Conservation (phyloP, 2,113 vertebrate genomes). For the Micronisus gabar region DNA sequence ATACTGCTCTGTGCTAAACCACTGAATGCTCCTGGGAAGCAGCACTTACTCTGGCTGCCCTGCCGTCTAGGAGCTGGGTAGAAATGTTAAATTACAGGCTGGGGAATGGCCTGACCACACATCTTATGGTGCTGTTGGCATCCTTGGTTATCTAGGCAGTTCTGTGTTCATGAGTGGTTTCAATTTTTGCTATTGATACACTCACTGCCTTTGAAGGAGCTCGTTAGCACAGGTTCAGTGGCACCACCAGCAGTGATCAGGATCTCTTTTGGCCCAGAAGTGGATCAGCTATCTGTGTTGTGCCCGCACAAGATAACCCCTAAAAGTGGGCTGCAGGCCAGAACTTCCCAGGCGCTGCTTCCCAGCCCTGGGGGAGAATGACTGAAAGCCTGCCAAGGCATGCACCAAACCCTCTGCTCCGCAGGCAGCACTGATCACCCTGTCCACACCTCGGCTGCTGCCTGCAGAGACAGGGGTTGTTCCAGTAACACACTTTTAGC, state of each 20-base stretch:
- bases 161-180: background rate
- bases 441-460: background rate
- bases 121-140: background rate
- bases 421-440: background rate
- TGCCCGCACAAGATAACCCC: background rate
- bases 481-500: background rate
- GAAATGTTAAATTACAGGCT: background rate
- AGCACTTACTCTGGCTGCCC: background rate
- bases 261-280: background rate
- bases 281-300: background rate
- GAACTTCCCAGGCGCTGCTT: background rate
- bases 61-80: background rate
- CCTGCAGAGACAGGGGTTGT: background rate
- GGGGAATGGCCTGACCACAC: background rate
- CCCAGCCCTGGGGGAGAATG: background rate
- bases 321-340: accelerated
- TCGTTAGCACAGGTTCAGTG: background rate
- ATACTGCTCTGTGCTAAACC: background rate
- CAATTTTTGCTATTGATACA: background rate
- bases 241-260: background rate
- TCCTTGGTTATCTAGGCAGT: background rate
- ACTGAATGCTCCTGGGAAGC: background rate
- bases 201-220: background rate
- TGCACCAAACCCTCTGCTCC: background rate
- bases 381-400: background rate